Percentiles rank a stretch among this genome's conserved stretches.
Conservation (phyloP, 2,888 invertebrate genomes). For the Microchrysa polita region DNA sequence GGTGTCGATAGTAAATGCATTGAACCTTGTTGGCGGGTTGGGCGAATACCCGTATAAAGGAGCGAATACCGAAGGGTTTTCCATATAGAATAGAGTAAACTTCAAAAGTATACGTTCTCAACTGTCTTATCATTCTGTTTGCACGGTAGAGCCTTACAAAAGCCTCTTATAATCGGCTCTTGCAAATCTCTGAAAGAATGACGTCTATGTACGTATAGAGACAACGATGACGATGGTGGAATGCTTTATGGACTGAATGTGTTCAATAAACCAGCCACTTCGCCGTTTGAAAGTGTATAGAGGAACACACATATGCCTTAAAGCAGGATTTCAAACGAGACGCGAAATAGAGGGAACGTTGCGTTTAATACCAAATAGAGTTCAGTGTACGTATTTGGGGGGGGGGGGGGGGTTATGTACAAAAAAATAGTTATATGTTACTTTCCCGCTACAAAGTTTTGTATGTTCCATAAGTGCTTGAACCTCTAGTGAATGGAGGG, state of each 20-base stretch:
- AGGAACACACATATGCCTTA: not conserved
- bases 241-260: not conserved
- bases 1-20: not conserved
- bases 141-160: not conserved
- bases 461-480: not conserved
- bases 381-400: not conserved
- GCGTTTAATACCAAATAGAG: not conserved
- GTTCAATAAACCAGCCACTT: not conserved
- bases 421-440: not conserved
- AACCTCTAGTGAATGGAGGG: not conserved
- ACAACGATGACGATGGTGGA: too few species aligned
- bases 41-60: not conserved
- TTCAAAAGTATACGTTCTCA: not conserved
- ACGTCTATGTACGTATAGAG: not conserved
- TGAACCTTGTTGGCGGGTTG: too few species aligned
- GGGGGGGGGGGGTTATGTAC: not conserved
- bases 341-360: not conserved
- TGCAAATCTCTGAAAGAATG: slow-evolving; percentile 1
- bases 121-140: not conserved
- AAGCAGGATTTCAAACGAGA: not conserved
- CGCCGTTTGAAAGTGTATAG: not conserved
- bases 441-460: not conserved
- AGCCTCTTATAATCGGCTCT: slow-evolving; percentile 11
- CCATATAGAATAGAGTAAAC: too few species aligned
- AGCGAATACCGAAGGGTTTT: not conserved